These are phyloP conservation scores for Eristalis arbustorum DNA, from an alignment of 2,888 invertebrate species.

Conservation along the genomic window DNA sequence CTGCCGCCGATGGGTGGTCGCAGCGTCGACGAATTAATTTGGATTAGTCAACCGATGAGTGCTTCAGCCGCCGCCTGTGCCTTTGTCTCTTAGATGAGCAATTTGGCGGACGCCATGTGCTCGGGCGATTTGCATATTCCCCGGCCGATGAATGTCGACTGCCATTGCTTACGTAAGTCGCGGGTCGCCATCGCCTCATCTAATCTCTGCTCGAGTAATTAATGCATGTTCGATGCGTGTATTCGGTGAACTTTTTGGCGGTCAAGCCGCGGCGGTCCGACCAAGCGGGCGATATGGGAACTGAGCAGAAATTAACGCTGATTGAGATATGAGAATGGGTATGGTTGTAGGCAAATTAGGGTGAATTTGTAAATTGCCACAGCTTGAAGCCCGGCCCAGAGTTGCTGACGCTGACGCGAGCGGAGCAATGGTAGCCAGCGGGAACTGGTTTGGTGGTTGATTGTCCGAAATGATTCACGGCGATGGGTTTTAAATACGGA, in stretches of 20 bases:
- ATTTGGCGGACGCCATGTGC: neutral
- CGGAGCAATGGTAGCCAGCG: neutral
- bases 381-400: neutral
- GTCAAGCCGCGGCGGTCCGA: neutral
- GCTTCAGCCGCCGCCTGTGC: neutral
- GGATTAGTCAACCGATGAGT: slow-evolving; percentile 44
- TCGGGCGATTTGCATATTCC: neutral
- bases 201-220: neutral
- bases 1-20: slow-evolving; percentile 37
- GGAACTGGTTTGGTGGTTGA: neutral
- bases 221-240: neutral
- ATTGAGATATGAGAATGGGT: slow-evolving; percentile 21
- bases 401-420: no score
- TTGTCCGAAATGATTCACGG: slow-evolving; percentile 13
- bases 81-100: neutral
- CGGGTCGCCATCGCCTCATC: neutral
- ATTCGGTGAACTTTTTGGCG: neutral
- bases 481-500: slow-evolving; percentile 9
- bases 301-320: slow-evolving; percentile 2
- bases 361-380: slow-evolving; percentile 27
- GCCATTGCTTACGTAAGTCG: neutral
- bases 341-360: slow-evolving; percentile 20
- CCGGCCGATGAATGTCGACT: neutral
- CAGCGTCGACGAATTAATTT: slow-evolving; percentile 44
- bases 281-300: neutral